phyloP scores from a whole-genome alignment of 2,113 vertebrate genomes.

The Uria aalge region DNA sequence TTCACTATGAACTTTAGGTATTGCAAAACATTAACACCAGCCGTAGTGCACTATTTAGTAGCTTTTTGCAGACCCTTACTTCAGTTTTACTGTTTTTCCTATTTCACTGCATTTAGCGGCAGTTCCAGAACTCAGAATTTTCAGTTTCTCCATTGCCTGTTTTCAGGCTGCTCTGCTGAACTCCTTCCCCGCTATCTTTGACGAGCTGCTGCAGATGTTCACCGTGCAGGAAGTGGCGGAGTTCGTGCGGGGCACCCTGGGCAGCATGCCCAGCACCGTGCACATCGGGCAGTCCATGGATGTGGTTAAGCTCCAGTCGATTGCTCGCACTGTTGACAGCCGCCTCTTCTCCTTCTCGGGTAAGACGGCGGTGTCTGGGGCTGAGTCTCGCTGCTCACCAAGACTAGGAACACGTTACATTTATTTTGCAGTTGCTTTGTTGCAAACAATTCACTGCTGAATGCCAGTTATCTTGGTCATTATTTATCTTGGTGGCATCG shows the following conservation, averaged over 20 bases:
- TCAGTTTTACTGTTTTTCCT: not conserved
- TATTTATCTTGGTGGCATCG: fast-evolving
- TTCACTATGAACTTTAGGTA: not conserved
- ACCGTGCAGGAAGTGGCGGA: constrained; percentile 95
- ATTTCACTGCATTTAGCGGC: not conserved
- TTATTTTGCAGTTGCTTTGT: not conserved
- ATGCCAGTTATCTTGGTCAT: not conserved
- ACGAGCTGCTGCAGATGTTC: constrained; percentile 98
- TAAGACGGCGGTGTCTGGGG: constrained; percentile 3
- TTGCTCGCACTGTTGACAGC: constrained; percentile 95
- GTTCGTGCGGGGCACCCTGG: constrained; percentile 92
- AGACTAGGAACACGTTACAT: not conserved
- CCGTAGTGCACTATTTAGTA: fast-evolving
- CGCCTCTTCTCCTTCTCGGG: constrained; percentile 95
- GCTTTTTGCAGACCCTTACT: not conserved
- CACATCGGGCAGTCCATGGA: constrained; percentile 97
- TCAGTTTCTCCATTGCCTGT: not conserved
- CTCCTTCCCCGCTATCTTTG: constrained; percentile 95
- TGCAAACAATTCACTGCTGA: not conserved
- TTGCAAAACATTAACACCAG: not conserved
- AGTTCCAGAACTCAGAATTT: not conserved
- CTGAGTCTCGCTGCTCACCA: not conserved
- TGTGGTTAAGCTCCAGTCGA: constrained; percentile 94
- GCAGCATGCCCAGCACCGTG: constrained; percentile 94
- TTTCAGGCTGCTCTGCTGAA: constrained; percentile 90